Conservation (phyloP, 2,797 vertebrate genomes). For the Podarcis siculus region DNA sequence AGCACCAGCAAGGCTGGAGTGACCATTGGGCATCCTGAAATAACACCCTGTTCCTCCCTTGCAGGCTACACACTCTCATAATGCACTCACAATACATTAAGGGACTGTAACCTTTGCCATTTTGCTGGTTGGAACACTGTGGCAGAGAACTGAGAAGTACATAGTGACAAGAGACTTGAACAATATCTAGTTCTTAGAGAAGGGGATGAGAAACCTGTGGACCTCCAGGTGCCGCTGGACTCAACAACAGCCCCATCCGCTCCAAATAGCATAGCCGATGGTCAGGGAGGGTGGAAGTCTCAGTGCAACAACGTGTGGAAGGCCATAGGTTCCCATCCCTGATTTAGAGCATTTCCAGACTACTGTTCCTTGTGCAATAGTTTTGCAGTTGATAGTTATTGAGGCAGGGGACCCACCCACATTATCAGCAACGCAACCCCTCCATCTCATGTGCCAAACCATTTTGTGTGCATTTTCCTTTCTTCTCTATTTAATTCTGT, state of each 20-base stretch:
- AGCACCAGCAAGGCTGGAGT: slow-evolving; percentile 13
- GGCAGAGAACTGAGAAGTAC: not conserved
- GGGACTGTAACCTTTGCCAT: not conserved
- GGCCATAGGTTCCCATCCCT: not conserved
- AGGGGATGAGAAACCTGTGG: not conserved
- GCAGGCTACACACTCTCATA: not conserved
- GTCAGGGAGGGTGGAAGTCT: not conserved
- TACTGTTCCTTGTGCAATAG: not conserved
- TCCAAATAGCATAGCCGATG: not conserved
- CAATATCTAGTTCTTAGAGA: not conserved
- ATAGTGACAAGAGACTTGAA: not conserved
- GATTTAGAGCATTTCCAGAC: not conserved
- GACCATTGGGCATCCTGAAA: not conserved
- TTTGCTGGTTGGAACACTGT: not conserved
- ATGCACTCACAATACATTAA: not conserved
- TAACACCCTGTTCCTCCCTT: not conserved
- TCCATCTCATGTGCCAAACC: not conserved
- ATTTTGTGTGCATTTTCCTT: not conserved
- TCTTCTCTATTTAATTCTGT: not conserved
- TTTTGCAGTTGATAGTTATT: not conserved
- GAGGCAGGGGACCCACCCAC: not conserved
- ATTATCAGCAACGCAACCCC: not conserved
- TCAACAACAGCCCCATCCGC: not conserved
- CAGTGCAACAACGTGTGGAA: not conserved
- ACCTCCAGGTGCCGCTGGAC: not conserved